phyloP scores from a whole-genome alignment of 2,888 invertebrate species.

The Macrophya alboannulata region DNA sequence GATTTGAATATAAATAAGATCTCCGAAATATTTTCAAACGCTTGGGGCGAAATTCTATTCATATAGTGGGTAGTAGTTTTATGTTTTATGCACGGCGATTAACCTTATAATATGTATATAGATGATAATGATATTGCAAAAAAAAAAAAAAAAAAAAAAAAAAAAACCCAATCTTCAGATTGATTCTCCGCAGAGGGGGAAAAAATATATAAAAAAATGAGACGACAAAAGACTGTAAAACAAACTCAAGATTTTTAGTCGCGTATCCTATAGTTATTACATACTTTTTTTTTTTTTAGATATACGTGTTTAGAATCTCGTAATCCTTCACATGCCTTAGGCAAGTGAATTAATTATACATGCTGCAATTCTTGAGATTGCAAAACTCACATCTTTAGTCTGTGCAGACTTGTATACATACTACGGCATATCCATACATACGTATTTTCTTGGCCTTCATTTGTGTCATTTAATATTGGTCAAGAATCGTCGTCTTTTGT shows the following conservation, averaged over 20 bases:
- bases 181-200: no score
- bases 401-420: neutral
- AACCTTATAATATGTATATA: neutral
- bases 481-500: neutral
- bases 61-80: neutral
- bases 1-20: slow-evolving; percentile 21
- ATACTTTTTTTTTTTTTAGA: neutral
- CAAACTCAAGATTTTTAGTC: neutral
- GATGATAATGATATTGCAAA: neutral
- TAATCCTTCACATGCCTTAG: neutral
- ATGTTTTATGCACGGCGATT: no score
- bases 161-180: neutral
- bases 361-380: slow-evolving; percentile 13
- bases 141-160: neutral
- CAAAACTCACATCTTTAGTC: neutral
- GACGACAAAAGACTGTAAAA: neutral
- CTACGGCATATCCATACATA: neutral
- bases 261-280: neutral
- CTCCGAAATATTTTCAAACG: neutral
- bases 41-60: neutral
- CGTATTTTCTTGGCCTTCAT: slow-evolving; percentile 1
- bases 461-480: neutral
- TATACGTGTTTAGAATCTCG: neutral
- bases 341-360: neutral
- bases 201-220: neutral